These are phyloP conservation scores for Zaprionus africanus DNA, from an alignment of 1,140 invertebrate species.

Conservation along the genomic window DNA sequence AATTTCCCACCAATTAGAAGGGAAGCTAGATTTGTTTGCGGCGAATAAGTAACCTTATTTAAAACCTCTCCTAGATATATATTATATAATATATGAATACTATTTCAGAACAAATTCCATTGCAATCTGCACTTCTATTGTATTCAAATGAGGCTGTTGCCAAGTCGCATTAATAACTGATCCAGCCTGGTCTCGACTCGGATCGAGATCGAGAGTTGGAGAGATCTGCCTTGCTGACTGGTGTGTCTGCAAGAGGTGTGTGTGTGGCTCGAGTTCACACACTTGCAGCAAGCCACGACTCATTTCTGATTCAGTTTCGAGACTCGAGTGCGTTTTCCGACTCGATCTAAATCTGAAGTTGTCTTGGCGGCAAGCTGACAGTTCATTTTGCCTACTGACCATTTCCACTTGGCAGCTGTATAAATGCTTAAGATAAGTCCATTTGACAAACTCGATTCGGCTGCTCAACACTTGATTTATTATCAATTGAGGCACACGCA, in stretches of 20 bases:
- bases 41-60: conserved; percentile 41
- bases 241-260: conserved; percentile 13
- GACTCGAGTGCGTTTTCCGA: conserved; percentile 14
- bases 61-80: conserved; percentile 9
- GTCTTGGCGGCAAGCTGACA: conserved; percentile 2
- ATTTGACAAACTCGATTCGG: conserved; percentile 26
- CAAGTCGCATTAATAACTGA: conserved; percentile 29
- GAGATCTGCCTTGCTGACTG: not conserved
- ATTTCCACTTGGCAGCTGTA: conserved; percentile 28
- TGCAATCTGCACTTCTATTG: conserved; percentile 55
- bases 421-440: conserved; percentile 3
- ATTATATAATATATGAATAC: conserved; percentile 19
- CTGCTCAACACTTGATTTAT: conserved; percentile 10
- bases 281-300: conserved; percentile 41
- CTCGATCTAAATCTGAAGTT: conserved; percentile 1
- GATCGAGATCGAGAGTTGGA: conserved; percentile 35
- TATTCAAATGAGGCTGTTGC: conserved; percentile 60
- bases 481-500: not conserved
- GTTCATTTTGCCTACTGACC: conserved; percentile 25
- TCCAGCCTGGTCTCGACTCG: conserved; percentile 21
- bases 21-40: not conserved
- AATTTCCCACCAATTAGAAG: not conserved
- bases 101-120: conserved; percentile 55
- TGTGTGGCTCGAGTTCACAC: conserved; percentile 52
- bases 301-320: conserved; percentile 15